phyloP scores from a whole-genome alignment of 2,888 invertebrate species.

The Bhutanitis thaidina region DNA sequence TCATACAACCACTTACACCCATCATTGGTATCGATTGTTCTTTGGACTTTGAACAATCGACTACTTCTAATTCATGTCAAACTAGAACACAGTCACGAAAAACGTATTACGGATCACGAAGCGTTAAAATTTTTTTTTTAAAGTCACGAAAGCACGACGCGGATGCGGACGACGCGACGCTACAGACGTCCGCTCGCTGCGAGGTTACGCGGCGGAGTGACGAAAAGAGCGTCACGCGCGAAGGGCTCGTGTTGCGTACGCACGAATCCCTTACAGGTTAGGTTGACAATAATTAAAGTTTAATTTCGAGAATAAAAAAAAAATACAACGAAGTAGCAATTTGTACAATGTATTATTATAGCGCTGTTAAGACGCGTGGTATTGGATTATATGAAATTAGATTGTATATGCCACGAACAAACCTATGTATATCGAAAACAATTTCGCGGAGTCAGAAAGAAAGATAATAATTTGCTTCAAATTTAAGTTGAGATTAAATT shows the following conservation, averaged over 20 bases:
- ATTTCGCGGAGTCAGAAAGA: too few relatives aligned
- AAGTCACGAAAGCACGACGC: conserved; percentile 24
- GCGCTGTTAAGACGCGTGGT: too few relatives aligned
- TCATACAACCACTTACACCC: conserved; percentile 79
- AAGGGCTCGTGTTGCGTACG: conserved; percentile 39
- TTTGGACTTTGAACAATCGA: conserved; percentile 14
- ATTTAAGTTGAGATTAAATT: too few relatives aligned
- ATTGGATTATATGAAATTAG: too few relatives aligned
- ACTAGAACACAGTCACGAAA: conserved; percentile 30
- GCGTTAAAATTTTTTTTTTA: background rate
- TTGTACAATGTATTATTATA: too few relatives aligned
- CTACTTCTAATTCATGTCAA: conserved; percentile 28
- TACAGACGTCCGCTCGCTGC: conserved; percentile 57
- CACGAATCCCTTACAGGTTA: conserved; percentile 30
- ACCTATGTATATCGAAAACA: too few relatives aligned
- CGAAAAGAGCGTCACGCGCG: conserved; percentile 14
- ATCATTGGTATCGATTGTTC: conserved; percentile 56
- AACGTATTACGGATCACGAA: conserved; percentile 27
- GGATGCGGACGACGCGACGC: conserved; percentile 27
- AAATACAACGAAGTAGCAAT: too few relatives aligned
- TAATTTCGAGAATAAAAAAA: background rate
- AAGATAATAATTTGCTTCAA: too few relatives aligned
- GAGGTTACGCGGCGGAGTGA: conserved; percentile 61
- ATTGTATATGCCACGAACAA: too few relatives aligned
- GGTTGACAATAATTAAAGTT: conserved; percentile 4